Evolutionary conservation across 92 coral and sea anemone genomes (phyloP).

Genomic region (Porites evermanni): DNA sequence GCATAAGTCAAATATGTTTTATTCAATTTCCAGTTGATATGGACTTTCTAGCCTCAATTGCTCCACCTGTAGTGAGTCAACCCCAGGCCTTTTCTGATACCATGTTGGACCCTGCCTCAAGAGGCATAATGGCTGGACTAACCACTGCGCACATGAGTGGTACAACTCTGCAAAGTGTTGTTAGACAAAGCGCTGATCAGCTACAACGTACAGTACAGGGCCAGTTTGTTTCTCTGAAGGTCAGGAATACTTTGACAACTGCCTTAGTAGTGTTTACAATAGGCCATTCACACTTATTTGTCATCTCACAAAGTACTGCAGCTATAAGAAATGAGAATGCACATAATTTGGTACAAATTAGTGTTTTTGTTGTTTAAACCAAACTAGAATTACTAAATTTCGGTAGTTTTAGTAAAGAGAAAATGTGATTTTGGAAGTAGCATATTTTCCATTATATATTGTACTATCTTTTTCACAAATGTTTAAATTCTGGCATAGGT

Average conservation of each 20-base stretch:
- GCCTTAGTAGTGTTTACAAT: too few species aligned
- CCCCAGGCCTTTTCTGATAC: constrained; percentile 68
- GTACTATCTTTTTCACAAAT: too few species aligned
- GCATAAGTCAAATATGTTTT: neutral
- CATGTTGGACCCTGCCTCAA: constrained; percentile 76
- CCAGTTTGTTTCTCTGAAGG: constrained; percentile 79
- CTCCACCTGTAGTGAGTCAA: constrained; percentile 56
- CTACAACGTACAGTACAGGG: constrained; percentile 66
- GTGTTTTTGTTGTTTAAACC: too few species aligned
- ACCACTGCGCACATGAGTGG: constrained; percentile 78
- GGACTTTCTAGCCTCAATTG: constrained; percentile 59
- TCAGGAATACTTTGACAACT: neutral
- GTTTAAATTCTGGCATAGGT: too few species aligned
- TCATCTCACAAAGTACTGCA: too few species aligned
- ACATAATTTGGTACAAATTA: too few species aligned
- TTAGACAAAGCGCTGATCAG: constrained; percentile 54
- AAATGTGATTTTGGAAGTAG: too few species aligned
- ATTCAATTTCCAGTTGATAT: constrained; percentile 40
- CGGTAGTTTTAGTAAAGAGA: too few species aligned
- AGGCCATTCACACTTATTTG: too few species aligned
- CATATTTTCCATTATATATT: too few species aligned
- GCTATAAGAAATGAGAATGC: too few species aligned
- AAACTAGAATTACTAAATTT: too few species aligned
- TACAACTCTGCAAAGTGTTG: constrained; percentile 41
- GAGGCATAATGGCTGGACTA: constrained; percentile 44